Conservation (phyloP, 2,113 vertebrate species). For the Riparia riparia region DNA sequence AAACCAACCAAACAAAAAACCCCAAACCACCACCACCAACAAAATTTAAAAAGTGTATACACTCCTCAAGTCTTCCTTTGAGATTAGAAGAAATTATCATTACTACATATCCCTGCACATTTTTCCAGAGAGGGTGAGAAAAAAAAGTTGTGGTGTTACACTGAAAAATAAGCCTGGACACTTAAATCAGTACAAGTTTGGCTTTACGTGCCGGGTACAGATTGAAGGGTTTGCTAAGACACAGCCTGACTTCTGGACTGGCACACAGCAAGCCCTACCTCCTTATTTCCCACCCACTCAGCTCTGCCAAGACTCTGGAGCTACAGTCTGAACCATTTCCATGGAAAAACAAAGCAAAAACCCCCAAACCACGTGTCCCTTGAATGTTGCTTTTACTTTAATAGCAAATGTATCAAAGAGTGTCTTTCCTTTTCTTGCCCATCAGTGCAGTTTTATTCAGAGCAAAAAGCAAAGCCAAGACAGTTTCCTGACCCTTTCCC, state of each 20-base stretch:
- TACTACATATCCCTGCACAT: background rate
- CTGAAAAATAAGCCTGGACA: background rate
- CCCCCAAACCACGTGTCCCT: fast-evolving
- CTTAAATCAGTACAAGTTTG: background rate
- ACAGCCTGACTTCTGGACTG: fast-evolving
- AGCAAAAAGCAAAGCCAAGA: background rate
- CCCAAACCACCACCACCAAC: too few relatives aligned
- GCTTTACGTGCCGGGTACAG: background rate
- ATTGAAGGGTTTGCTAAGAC: background rate
- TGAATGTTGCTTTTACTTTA: background rate
- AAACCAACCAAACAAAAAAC: too few relatives aligned
- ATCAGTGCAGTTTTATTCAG: background rate
- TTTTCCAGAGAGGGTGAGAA: background rate
- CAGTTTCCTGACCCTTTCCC: background rate
- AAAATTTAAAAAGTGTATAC: background rate
- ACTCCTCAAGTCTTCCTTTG: fast-evolving
- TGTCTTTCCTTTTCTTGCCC: background rate
- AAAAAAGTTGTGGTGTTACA: fast-evolving
- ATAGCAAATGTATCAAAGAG: fast-evolving
- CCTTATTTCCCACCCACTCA: background rate
- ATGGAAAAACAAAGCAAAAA: background rate
- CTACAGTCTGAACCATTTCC: background rate
- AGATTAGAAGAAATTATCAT: background rate
- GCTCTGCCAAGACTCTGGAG: background rate
- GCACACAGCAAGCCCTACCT: background rate